Percentiles rank a stretch among this genome's conserved stretches.
Evolutionary conservation across 2,113 vertebrate genomes (phyloP).

Genomic region (Muntiacus reevesi): DNA sequence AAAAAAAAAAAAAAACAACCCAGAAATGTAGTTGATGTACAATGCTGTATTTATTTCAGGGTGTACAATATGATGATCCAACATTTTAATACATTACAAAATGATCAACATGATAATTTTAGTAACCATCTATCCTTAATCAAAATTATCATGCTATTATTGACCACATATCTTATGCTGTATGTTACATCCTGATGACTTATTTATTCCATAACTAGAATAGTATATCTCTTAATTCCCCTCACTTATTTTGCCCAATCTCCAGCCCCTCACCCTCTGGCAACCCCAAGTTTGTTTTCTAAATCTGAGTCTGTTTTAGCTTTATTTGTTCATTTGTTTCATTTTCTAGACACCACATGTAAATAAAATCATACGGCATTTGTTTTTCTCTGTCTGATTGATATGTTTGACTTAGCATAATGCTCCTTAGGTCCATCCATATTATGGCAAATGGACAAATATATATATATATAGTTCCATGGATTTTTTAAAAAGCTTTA

Average conservation of each 20-base stretch:
- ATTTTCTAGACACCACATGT: background rate
- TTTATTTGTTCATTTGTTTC: background rate
- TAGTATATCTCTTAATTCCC: background rate
- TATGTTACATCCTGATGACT: background rate
- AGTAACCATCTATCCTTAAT: background rate
- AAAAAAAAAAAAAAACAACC: too few relatives aligned
- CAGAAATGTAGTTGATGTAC: background rate
- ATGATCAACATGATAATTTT: background rate
- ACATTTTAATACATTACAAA: background rate
- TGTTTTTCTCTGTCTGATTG: background rate
- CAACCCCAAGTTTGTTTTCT: background rate
- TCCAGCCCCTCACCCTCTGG: background rate
- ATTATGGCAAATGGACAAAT: background rate
- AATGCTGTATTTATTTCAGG: background rate
- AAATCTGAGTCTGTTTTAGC: background rate
- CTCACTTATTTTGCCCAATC: background rate
- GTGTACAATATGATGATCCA: background rate
- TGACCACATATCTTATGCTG: background rate
- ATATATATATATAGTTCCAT: background rate
- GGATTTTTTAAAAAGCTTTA: background rate
- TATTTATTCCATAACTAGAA: background rate
- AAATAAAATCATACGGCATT: background rate
- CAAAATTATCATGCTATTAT: background rate
- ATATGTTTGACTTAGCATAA: background rate
- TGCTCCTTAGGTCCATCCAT: background rate